Percentiles rank a stretch among this genome's conserved stretches.
Evolutionary conservation across 2,797 vertebrate species (phyloP).

Genomic region (Melanotaenia maccullochi): DNA sequence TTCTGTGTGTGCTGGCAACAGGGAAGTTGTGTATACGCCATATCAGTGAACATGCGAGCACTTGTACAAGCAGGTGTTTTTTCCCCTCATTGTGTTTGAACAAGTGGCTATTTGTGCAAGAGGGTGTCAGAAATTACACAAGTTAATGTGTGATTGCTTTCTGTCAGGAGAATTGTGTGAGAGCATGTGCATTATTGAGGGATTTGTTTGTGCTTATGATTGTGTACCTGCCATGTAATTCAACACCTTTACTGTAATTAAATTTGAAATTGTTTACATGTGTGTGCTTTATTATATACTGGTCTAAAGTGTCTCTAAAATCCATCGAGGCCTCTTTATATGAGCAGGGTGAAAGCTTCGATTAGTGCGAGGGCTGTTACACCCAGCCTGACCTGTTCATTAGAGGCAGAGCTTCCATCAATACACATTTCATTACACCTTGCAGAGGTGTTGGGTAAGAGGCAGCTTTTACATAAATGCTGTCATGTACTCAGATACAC

Average conservation of each 20-base stretch:
- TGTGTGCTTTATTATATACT: conserved; percentile 2
- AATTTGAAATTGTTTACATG: conserved; percentile 8
- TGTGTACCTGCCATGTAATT: conserved; percentile 10
- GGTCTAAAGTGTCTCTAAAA: conserved; percentile 2
- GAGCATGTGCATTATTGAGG: background rate
- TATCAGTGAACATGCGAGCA: conserved; percentile 33
- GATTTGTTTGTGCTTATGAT: conserved; percentile 3
- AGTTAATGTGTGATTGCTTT: conserved; percentile 28
- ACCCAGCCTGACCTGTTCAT: conserved; percentile 2
- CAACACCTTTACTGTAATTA: background rate
- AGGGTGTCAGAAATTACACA: conserved; percentile 31
- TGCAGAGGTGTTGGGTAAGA: background rate
- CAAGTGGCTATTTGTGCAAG: conserved; percentile 22
- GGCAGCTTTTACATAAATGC: conserved; percentile 10
- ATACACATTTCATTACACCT: conserved; percentile 4
- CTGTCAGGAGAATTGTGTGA: background rate
- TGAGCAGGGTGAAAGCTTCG: background rate
- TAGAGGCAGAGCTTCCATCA: conserved; percentile 1
- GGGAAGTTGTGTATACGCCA: conserved; percentile 35
- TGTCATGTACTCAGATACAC: conserved; percentile 6
- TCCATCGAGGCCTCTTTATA: background rate
- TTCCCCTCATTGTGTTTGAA: conserved; percentile 36
- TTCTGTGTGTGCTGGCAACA: conserved; percentile 22
- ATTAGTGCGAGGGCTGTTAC: conserved; percentile 12
- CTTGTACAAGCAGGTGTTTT: conserved; percentile 49